A percentile compares a stretch with the other conserved stretches of the same genome.
phyloP scores from a whole-genome alignment of 2,113 vertebrate genomes.

The human region GRCh38 chr4:106547501-106548000 shows the following conservation, averaged over 20 bases:
- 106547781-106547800: neutral
- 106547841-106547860: neutral
- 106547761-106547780: neutral
- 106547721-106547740: neutral
- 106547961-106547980: neutral
- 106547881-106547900: neutral
- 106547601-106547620: neutral
- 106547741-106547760: neutral
- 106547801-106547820: neutral
- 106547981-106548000: neutral
- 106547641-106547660: neutral
- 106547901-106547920: neutral
- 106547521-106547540: neutral
- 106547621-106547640: neutral
- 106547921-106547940: neutral
- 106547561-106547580: neutral
- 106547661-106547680: constrained; percentile 24
- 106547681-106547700: constrained; percentile 5
- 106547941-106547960: neutral
- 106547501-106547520: neutral
- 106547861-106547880: neutral
- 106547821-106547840: neutral
- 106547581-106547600: neutral
- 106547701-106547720: neutral
- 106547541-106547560: neutral